phyloP scores from a whole-genome alignment of 2,113 vertebrate genomes.

The Campylorhamphus procurvoides region DNA sequence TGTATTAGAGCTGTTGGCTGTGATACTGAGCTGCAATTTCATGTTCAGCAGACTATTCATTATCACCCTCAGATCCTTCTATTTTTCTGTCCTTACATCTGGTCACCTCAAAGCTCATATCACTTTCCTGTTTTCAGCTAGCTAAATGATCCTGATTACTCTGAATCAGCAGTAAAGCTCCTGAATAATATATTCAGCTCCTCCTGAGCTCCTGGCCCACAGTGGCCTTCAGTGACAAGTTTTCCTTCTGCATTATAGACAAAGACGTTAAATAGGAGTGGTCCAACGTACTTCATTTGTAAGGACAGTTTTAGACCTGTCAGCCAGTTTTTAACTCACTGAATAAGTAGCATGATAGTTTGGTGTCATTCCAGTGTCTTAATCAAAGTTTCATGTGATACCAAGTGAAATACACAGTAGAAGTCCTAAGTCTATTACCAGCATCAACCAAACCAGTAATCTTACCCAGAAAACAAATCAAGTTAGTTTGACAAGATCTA shows the following conservation, averaged over 20 bases:
- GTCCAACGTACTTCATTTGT: not conserved
- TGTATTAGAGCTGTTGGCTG: not conserved
- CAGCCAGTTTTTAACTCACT: not conserved
- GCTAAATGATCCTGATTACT: not conserved
- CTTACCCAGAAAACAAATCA: conserved; percentile 52
- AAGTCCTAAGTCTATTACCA: conserved; percentile 14
- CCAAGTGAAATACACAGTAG: not conserved
- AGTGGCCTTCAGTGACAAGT: not conserved
- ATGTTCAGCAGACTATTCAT: not conserved
- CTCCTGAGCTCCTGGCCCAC: not conserved
- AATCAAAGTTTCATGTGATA: conserved; percentile 14
- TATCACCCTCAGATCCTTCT: not conserved
- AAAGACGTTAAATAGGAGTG: not conserved
- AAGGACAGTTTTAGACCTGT: not conserved
- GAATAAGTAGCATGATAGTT: not conserved
- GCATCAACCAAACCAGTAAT: conserved; percentile 50
- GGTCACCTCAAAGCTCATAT: not conserved
- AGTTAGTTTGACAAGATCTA: conserved; percentile 53
- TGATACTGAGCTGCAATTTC: not conserved
- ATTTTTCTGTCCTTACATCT: not conserved
- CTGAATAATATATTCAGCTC: not conserved
- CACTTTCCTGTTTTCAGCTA: not conserved
- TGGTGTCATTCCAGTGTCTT: not conserved
- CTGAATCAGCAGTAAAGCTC: not conserved
- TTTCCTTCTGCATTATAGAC: not conserved